Percentiles rank a stretch among this genome's conserved stretches.
Conservation (phyloP, 2,113 vertebrate genomes). For the Eulemur rufifrons region DNA sequence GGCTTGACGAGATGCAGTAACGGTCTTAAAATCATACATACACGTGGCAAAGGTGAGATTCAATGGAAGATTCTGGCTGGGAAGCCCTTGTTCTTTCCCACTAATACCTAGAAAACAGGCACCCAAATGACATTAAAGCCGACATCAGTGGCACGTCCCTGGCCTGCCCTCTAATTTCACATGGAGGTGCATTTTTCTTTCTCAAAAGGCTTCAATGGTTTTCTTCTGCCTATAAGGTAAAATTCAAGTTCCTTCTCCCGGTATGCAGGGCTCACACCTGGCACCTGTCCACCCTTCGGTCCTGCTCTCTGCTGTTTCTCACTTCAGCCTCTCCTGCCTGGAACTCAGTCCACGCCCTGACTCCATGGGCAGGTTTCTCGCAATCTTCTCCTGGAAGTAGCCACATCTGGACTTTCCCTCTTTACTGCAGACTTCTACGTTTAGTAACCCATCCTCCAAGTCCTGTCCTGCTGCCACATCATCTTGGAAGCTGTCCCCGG, state of each 20-base stretch:
- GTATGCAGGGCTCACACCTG: background rate
- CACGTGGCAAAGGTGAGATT: background rate
- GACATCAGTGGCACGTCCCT: fast-evolving
- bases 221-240: background rate
- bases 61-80: fast-evolving
- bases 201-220: background rate
- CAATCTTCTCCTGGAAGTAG: background rate
- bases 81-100: background rate
- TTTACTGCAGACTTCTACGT: background rate
- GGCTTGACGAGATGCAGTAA: background rate
- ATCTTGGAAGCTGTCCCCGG: background rate
- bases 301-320: background rate
- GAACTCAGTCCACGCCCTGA: fast-evolving
- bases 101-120: background rate
- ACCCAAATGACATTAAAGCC: fast-evolving
- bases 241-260: background rate
- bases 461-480: background rate
- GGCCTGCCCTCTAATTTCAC: background rate
- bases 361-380: background rate
- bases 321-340: fast-evolving
- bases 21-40: background rate
- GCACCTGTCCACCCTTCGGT: too few relatives aligned
- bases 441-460: background rate
- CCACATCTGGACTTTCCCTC: background rate
- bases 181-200: background rate